These are phyloP conservation scores for Drosophila gaucha DNA, from an alignment of 2,888 invertebrate genomes.

Conservation along the genomic window DNA sequence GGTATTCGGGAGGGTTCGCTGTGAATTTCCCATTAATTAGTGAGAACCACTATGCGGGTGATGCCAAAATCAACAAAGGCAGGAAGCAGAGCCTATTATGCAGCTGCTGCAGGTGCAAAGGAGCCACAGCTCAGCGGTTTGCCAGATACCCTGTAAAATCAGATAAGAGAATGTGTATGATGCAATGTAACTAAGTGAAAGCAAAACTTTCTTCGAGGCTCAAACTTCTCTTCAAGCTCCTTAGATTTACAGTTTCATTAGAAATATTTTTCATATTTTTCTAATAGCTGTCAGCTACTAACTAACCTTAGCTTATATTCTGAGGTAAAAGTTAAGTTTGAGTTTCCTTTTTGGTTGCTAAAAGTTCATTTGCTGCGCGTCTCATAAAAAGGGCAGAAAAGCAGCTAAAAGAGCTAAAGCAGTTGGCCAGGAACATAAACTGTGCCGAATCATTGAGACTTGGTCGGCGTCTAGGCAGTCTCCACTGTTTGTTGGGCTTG, in stretches of 20 bases:
- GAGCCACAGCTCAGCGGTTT: background rate
- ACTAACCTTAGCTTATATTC: too few species aligned
- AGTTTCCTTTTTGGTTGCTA: background rate
- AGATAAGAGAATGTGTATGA: too few species aligned
- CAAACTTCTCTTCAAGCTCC: too few species aligned
- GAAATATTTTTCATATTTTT: background rate
- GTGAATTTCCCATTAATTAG: constrained; percentile 50
- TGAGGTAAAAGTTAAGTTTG: background rate
- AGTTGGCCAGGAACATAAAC: constrained; percentile 41
- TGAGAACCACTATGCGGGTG: constrained; percentile 29
- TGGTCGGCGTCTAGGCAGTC: constrained; percentile 8
- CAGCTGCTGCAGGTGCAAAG: background rate
- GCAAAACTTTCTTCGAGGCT: too few species aligned
- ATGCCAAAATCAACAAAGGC: constrained; percentile 13
- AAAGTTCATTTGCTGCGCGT: constrained; percentile 10
- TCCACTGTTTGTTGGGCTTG: background rate
- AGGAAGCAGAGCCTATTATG: background rate
- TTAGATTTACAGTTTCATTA: too few species aligned
- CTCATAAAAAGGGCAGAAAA: constrained; percentile 22
- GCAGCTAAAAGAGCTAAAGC: background rate
- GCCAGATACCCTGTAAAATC: background rate
- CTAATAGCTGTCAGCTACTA: background rate
- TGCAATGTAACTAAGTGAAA: too few species aligned
- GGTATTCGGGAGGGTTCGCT: background rate
- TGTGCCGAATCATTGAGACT: constrained; percentile 40